Base-by-base conservation (phyloP, 2,888 invertebrate species). In the Lasioglossum morio region DNA sequence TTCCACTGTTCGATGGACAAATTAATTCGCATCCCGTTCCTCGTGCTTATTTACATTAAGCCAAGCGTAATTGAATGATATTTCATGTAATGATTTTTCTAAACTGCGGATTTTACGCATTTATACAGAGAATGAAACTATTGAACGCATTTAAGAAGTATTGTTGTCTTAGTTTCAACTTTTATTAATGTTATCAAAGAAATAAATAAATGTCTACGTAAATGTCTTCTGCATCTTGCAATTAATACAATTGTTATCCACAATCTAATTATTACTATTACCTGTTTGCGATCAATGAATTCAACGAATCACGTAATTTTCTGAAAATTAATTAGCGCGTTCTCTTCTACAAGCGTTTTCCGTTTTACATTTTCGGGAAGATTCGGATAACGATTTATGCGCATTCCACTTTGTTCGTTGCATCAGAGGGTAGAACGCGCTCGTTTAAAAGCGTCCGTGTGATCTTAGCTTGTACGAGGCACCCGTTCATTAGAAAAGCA, bases 401-500 rank as follows among this genome's bases (percentile, higher is more conserved):
- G 69, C 23, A 37, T 37, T 4, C 37, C 37, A 23, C 10, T 69
- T 69, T 37, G 37, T 37, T 23, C 69, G 34, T 4, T 37, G 37
- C 40, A 70, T 70, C 70, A 8, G 40, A 40, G 12, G 10, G 70
- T 40, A 40, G n/a, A 70, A n/a, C 12, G 37, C 70, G 23, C 23
- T 40, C n/a, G 4, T n/a, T 40, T n/a, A 40, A 70, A 40, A 12
- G 40, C n/a, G 10, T 70, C 70, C n/a, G 70, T 40, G 37, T 69
- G 37, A 40, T 40, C 40, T 70, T 70, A 70, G n/a, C n/a, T 70
- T n/a, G 40, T 40, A 30, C 57, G 23, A 40, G 70, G 40, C n/a
- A n/a, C 12, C n/a, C 70, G 70, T 70, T 70, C 70, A 40, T 70
- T 70, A 70, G 40, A 70, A 70, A 70, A 70, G 37, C 70, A 70